Conservation (phyloP, 2,888 invertebrate genomes). For the Lepetodrilus schrolli region DNA sequence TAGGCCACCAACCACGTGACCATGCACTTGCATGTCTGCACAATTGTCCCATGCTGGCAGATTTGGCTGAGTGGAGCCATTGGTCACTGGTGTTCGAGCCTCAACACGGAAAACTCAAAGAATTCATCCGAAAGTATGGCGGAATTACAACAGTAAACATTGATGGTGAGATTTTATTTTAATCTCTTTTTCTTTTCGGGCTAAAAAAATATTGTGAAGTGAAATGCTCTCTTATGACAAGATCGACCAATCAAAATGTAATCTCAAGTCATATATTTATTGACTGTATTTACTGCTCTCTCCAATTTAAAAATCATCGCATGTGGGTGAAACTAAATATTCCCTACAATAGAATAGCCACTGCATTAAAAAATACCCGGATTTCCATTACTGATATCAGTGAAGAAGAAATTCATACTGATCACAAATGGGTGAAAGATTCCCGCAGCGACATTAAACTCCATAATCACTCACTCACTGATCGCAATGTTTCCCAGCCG, state of each 20-base stretch:
- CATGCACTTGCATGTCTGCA: constrained; percentile 69
- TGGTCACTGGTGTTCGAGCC: constrained; percentile 73
- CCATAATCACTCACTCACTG: too few relatives aligned
- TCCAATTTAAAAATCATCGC: neutral
- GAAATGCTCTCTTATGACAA: too few relatives aligned
- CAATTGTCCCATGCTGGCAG: constrained; percentile 71
- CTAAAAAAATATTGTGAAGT: too few relatives aligned
- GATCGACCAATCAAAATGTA: too few relatives aligned
- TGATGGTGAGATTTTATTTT: constrained; percentile 49
- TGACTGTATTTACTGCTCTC: too few relatives aligned
- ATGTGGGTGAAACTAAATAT: neutral
- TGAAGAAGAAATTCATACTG: too few relatives aligned
- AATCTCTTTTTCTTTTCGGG: neutral
- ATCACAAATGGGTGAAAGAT: too few relatives aligned
- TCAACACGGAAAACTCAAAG: constrained; percentile 68
- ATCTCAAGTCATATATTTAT: too few relatives aligned
- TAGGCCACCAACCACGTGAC: constrained; percentile 67
- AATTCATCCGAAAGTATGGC: constrained; percentile 71
- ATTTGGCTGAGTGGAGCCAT: constrained; percentile 69
- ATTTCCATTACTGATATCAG: too few relatives aligned
- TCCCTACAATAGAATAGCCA: neutral
- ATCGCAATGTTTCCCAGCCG: constrained; percentile 56
- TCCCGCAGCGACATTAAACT: too few relatives aligned
- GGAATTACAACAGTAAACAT: constrained; percentile 53
- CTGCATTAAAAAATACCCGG: neutral